phyloP scores from a whole-genome alignment of 2,797 vertebrate genomes.

The Etheostoma nigrum region DNA sequence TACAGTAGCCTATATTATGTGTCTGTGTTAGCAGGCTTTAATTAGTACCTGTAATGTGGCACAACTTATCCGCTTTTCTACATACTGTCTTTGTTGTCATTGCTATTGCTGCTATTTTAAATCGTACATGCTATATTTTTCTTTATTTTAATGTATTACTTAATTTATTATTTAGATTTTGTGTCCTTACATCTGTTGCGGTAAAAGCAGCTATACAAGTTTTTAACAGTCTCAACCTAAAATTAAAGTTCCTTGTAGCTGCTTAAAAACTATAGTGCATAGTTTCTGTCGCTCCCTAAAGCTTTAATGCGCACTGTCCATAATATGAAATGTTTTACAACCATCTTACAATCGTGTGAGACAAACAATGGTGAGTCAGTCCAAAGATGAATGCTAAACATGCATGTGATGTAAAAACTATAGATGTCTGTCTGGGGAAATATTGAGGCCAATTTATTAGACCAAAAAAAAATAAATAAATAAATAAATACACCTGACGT shows the following conservation, averaged over 20 bases:
- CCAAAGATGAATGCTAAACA: not conserved
- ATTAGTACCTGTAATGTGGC: too few species aligned
- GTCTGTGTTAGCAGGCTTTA: not conserved
- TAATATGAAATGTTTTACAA: not conserved
- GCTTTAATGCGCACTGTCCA: not conserved
- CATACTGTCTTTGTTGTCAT: not conserved
- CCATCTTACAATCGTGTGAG: not conserved
- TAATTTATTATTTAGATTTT: too few species aligned
- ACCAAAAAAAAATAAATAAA: not conserved
- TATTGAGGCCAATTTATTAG: conserved; percentile 4
- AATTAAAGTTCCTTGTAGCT: too few species aligned
- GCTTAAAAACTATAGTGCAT: too few species aligned
- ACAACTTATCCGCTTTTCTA: not conserved
- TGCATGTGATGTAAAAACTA: not conserved
- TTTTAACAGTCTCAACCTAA: too few species aligned
- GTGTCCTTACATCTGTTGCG: too few species aligned
- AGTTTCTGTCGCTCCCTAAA: too few species aligned
- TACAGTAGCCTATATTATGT: too few species aligned
- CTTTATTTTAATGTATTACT: too few species aligned
- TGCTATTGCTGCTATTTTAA: not conserved
- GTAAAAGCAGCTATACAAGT: too few species aligned
- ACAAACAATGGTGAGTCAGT: not conserved
- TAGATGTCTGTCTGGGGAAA: not conserved
- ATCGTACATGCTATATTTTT: not conserved
- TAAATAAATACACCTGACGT: not conserved